Conservation (phyloP, 2,797 vertebrate species). For the Tamandua tetradactyla region DNA sequence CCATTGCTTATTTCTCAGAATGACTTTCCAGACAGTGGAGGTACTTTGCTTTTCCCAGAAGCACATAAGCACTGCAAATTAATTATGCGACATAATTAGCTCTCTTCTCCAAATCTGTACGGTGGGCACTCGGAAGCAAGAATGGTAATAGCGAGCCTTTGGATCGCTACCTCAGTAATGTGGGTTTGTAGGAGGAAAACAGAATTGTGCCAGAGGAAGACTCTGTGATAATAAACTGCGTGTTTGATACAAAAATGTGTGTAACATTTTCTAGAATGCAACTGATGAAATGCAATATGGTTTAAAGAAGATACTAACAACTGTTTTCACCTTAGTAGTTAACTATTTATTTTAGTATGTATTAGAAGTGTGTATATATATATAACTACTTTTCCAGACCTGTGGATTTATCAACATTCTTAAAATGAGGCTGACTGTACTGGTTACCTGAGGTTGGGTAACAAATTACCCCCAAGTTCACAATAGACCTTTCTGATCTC, state of each 20-base stretch:
- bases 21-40: background rate
- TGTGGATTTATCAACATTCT: background rate
- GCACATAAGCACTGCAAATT: constrained; percentile 53
- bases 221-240: background rate
- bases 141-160: background rate
- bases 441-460: background rate
- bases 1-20: constrained; percentile 6
- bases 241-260: background rate
- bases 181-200: background rate
- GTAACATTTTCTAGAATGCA: background rate
- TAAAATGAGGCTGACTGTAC: background rate
- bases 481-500: background rate
- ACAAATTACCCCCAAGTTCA: background rate
- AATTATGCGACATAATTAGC: constrained; percentile 65
- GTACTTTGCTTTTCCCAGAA: constrained; percentile 37
- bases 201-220: background rate
- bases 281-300: background rate
- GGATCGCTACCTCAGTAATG: background rate
- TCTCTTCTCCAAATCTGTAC: constrained; percentile 25
- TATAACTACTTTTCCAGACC: background rate
- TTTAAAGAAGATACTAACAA: background rate
- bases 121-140: background rate
- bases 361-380: background rate
- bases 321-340: background rate
- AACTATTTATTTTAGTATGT: background rate